A percentile compares a stretch with the other conserved stretches of the same genome.
Conservation (phyloP, 2,113 vertebrate species). For the Mustela nigripes region DNA sequence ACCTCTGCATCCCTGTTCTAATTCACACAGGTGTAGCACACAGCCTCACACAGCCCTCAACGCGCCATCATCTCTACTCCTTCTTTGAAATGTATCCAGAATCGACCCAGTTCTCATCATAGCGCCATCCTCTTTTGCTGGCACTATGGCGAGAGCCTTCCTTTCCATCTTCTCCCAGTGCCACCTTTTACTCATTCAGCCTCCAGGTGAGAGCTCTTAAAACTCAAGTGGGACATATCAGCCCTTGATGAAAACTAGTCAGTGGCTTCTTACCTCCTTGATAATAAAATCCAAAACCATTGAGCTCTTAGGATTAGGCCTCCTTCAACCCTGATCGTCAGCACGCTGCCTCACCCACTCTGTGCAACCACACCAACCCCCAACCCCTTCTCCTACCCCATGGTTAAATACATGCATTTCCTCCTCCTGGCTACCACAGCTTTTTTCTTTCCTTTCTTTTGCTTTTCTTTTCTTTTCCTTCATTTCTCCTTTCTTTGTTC, state of each 20-base stretch:
- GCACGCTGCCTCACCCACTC: not conserved
- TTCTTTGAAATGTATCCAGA: not conserved
- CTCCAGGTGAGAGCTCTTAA: not conserved
- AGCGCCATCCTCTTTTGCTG: no score
- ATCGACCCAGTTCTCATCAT: not conserved
- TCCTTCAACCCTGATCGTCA: no score
- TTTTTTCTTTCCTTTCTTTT: not conserved
- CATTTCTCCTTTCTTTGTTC: not conserved
- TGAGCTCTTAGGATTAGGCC: not conserved
- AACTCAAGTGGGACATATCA: not conserved
- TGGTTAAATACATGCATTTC: not conserved
- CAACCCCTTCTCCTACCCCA: not conserved
- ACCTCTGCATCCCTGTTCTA: not conserved
- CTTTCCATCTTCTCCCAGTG: not conserved
- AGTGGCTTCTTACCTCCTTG: not conserved
- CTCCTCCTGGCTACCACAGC: not conserved
- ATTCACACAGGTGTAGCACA: not conserved
- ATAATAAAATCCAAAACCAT: not conserved
- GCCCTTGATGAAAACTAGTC: not conserved
- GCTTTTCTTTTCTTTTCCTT: not conserved
- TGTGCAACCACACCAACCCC: not conserved
- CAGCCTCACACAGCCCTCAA: not conserved
- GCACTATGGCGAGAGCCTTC: not conserved
- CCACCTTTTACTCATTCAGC: not conserved
- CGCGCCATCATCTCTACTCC: not conserved